Evolutionary conservation across 2,797 vertebrate genomes (phyloP).

Genomic region (Emydoidea blandingii): DNA sequence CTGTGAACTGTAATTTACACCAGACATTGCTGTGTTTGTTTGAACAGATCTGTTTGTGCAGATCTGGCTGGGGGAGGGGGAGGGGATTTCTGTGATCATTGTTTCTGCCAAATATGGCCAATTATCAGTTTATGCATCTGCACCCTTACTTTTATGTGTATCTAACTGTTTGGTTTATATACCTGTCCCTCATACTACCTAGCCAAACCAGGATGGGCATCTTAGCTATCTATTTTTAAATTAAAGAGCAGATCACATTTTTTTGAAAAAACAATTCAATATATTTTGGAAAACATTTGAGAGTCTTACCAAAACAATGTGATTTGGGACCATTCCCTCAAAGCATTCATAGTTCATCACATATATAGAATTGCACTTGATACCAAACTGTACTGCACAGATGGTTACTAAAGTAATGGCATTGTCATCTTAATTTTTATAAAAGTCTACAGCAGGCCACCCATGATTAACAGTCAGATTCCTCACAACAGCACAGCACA

Average conservation of each 20-base stretch:
- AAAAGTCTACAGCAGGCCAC: neutral
- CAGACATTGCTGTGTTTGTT: neutral
- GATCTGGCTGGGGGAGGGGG: neutral
- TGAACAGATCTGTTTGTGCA: neutral
- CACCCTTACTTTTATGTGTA: neutral
- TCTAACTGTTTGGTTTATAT: neutral
- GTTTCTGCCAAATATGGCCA: neutral
- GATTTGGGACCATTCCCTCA: neutral
- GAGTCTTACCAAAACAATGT: neutral
- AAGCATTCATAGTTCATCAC: neutral
- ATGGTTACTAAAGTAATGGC: neutral
- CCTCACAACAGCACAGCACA: neutral
- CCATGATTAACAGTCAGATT: neutral
- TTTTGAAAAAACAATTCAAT: neutral
- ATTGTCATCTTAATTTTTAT: neutral
- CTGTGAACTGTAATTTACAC: neutral
- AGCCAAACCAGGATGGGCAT: neutral
- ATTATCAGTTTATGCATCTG: neutral
- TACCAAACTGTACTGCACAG: neutral
- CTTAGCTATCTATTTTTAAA: neutral
- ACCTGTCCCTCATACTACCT: neutral
- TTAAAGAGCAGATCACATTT: neutral
- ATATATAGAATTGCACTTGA: neutral
- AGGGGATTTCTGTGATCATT: rapidly evolving
- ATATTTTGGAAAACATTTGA: neutral